Conservation (phyloP, 2,888 invertebrate genomes). For the Drosophila histrio region DNA sequence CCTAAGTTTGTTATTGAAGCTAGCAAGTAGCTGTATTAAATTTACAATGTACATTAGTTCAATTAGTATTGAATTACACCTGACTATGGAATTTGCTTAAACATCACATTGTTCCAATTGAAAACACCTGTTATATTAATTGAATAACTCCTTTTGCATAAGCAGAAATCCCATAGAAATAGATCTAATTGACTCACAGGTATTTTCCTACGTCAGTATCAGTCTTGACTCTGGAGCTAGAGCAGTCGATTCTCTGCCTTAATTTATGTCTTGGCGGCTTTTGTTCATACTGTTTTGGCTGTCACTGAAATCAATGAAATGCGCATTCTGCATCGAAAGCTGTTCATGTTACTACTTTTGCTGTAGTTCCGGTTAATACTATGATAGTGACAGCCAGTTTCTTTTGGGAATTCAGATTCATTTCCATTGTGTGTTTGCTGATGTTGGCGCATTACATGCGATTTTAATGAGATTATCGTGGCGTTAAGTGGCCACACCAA, state of each 20-base stretch:
- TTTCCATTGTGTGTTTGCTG: slow-evolving; percentile 22
- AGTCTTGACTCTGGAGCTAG: neutral
- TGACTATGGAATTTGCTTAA: neutral
- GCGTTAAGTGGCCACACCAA: slow-evolving; percentile 33
- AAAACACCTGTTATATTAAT: too few species aligned
- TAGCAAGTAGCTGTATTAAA: too few species aligned
- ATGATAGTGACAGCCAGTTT: neutral
- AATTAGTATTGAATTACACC: neutral
- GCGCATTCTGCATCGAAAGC: slow-evolving; percentile 2
- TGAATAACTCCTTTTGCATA: neutral
- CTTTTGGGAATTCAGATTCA: slow-evolving; percentile 25
- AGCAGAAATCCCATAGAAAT: neutral
- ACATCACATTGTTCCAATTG: too few species aligned
- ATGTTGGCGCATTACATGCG: slow-evolving; percentile 23
- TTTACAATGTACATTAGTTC: neutral
- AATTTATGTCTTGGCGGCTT: neutral
- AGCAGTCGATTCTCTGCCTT: neutral
- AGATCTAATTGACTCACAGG: neutral
- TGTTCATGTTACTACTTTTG: neutral
- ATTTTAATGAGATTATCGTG: slow-evolving; percentile 43
- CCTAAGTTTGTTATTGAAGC: too few species aligned
- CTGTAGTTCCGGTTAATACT: neutral
- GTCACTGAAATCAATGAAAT: slow-evolving; percentile 7
- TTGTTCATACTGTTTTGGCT: slow-evolving; percentile 11
- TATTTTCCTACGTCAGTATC: neutral